These are phyloP conservation scores for Agapostemon virescens DNA, from an alignment of 2,888 invertebrate genomes.

Conservation along the genomic window DNA sequence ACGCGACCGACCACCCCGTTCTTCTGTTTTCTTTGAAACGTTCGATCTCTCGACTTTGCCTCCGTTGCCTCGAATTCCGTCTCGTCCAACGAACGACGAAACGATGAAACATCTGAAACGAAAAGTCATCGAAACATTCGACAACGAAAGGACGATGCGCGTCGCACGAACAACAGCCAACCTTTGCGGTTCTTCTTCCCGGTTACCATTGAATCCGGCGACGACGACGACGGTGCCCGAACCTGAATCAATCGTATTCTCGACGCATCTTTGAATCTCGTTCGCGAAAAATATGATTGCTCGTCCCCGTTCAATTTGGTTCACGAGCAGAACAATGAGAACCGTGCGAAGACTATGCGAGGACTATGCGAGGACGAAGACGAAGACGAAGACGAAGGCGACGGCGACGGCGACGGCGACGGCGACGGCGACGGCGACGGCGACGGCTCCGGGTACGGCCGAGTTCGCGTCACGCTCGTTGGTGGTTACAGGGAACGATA, in stretches of 20 bases:
- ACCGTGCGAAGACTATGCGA: too few relatives aligned
- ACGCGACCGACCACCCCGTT: slow-evolving; percentile 38
- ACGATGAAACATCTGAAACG: neutral
- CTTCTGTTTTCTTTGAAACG: slow-evolving; percentile 42
- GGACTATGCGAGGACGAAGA: neutral
- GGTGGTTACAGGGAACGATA: slow-evolving; percentile 43
- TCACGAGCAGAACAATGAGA: too few relatives aligned
- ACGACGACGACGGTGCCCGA: too few relatives aligned
- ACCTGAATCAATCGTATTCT: too few relatives aligned
- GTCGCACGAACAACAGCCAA: neutral
- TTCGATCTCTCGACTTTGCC: too few relatives aligned
- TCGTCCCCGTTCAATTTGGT: too few relatives aligned
- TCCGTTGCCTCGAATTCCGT: neutral
- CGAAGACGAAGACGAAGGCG: neutral
- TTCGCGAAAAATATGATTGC: neutral
- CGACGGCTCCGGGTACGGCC: slow-evolving; percentile 12
- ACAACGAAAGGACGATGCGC: neutral
- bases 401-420: neutral
- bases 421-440: neutral
- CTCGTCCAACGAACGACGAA: too few relatives aligned
- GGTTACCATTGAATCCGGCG: neutral
- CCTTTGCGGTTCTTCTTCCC: too few relatives aligned
- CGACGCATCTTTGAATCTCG: neutral
- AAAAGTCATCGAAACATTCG: neutral
- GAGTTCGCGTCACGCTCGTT: slow-evolving; percentile 44